A percentile compares a stretch with the other conserved stretches of the same genome.
phyloP scores from a whole-genome alignment of 1,140 invertebrate species.

The Orchesella cincta region DNA sequence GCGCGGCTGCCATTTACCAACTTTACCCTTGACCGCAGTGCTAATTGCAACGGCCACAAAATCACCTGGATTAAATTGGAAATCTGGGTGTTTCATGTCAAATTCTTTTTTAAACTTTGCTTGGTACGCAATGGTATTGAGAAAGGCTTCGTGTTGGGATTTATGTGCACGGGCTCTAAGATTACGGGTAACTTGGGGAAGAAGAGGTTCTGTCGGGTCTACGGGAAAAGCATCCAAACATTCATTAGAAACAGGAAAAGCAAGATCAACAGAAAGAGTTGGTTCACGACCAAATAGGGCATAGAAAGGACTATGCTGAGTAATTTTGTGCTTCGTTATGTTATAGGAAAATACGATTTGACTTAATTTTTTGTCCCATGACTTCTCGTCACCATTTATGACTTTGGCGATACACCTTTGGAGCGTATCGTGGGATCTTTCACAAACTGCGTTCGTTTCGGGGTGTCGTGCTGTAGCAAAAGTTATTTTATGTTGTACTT shows the following conservation, averaged over 20 bases:
- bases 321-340: conserved; percentile 55
- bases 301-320: conserved; percentile 56
- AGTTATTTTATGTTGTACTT: conserved; percentile 43
- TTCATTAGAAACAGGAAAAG: neutral
- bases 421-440: neutral
- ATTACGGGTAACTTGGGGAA: neutral
- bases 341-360: conserved; percentile 59
- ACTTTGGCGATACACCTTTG: conserved; percentile 50
- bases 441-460: conserved; percentile 8
- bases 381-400: conserved; percentile 51
- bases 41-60: neutral
- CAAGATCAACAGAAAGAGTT: conserved; percentile 45
- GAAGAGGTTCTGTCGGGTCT: no score
- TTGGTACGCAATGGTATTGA: neutral
- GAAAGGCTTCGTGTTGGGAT: neutral
- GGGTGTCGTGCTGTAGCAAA: neutral
- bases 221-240: neutral
- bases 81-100: neutral
- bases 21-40: neutral
- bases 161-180: neutral
- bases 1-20: neutral
- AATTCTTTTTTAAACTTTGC: neutral
- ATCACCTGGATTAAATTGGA: neutral
- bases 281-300: conserved; percentile 57
- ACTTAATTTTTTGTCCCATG: conserved; percentile 58